Evolutionary conservation across 2,888 invertebrate genomes (phyloP).

Genomic region (Nomada fucata): DNA sequence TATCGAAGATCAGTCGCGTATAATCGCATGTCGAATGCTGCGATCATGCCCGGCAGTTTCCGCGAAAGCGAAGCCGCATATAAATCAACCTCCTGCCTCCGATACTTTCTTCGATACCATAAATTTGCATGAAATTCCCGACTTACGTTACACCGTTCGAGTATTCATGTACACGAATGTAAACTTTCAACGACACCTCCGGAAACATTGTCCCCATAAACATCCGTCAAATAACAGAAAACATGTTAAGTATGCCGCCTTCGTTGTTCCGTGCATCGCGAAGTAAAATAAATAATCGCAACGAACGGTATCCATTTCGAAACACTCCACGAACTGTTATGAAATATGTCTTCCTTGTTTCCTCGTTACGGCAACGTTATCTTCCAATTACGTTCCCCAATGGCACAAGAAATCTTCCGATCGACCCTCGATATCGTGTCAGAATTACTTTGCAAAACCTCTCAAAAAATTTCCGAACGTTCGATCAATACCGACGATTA

Average conservation of each 20-base stretch:
- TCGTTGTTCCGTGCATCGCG: background rate
- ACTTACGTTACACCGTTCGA: background rate
- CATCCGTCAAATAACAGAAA: background rate
- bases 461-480: too few relatives aligned
- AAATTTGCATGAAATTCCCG: conserved; percentile 39
- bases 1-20: conserved; percentile 40
- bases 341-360: background rate
- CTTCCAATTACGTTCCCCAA: background rate
- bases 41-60: conserved; percentile 55
- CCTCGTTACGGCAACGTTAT: background rate
- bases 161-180: background rate
- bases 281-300: too few relatives aligned
- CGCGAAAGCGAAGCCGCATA: conserved; percentile 47
- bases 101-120: conserved; percentile 46
- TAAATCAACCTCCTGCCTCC: conserved; percentile 53
- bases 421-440: conserved; percentile 20
- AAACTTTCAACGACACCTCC: background rate
- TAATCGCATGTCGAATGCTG: conserved; percentile 50
- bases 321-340: background rate
- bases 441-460: conserved; percentile 46
- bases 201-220: background rate
- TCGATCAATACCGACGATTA: too few relatives aligned
- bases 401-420: background rate
- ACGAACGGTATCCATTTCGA: too few relatives aligned
- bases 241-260: background rate